A percentile compares a stretch with the other conserved stretches of the same genome.
phyloP scores from a whole-genome alignment of 2,797 vertebrate species.

The Triplophysa yarkandensis region DNA sequence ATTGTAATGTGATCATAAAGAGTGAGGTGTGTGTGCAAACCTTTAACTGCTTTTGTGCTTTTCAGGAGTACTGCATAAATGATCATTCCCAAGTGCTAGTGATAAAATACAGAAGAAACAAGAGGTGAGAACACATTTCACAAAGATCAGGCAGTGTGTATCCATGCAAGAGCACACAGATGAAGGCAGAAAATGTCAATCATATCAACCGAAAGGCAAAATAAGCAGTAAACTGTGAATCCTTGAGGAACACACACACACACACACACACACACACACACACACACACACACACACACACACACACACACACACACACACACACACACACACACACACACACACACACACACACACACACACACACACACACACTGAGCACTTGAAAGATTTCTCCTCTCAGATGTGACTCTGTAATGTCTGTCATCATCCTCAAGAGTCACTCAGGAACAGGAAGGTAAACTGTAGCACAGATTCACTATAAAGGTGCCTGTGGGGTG shows the following conservation, averaged over 20 bases:
- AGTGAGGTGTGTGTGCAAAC: not conserved
- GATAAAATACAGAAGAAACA: not conserved
- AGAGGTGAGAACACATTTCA: not conserved
- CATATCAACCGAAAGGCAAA: not conserved
- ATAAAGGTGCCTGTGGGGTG: conserved; percentile 25
- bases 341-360: not conserved
- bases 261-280: not conserved
- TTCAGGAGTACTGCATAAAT: not conserved
- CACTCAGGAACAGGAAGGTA: conserved; percentile 45
- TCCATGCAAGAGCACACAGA: not conserved
- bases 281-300: conserved; percentile 18
- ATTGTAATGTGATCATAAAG: not conserved
- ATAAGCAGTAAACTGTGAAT: not conserved
- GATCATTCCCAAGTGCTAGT: not conserved
- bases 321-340: not conserved
- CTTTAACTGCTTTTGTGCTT: not conserved
- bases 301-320: conserved; percentile 21
- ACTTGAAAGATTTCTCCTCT: conserved; percentile 33
- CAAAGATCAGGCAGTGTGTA: not conserved
- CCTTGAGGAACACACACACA: not conserved
- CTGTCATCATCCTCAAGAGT: conserved; percentile 34
- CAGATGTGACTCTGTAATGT: conserved; percentile 18
- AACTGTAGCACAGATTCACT: conserved; percentile 52
- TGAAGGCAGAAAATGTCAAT: not conserved
- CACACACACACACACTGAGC: conserved; percentile 30